These are phyloP conservation scores for Scomberomorus guttatus DNA, from an alignment of 2,797 vertebrate species.

Conservation along the genomic window DNA sequence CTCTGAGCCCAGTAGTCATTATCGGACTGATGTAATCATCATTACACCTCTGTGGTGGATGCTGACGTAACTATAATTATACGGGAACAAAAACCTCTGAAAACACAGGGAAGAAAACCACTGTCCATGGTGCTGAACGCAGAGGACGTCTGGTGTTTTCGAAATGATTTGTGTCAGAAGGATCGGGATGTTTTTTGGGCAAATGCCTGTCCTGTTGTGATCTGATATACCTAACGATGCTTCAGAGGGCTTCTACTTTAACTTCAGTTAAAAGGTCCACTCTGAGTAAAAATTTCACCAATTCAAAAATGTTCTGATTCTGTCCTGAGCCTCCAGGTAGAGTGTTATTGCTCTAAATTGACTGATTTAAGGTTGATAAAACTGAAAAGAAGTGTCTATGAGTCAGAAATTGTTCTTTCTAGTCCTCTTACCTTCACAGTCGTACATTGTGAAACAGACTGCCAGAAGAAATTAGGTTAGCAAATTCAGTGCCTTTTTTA, in stretches of 20 bases:
- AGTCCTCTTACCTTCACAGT: background rate
- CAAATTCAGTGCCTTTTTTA: background rate
- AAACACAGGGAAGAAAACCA: constrained; percentile 4
- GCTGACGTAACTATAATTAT: constrained; percentile 29
- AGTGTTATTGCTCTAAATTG: background rate
- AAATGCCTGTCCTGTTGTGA: background rate
- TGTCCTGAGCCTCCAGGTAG: background rate
- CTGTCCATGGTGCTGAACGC: constrained; percentile 6
- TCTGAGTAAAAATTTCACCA: background rate
- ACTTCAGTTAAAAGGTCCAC: background rate
- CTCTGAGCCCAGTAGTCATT: constrained; percentile 19
- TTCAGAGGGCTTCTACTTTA: background rate
- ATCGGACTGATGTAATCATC: constrained; percentile 40
- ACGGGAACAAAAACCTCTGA: constrained; percentile 9
- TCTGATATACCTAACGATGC: background rate
- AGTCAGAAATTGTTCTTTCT: background rate
- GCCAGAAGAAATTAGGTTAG: background rate
- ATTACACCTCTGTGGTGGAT: constrained; percentile 22
- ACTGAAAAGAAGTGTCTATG: background rate
- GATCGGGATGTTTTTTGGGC: background rate
- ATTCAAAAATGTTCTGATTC: background rate
- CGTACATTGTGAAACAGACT: background rate
- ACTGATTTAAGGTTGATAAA: background rate
- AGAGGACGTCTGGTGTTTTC: background rate
- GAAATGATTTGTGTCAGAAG: constrained; percentile 11